Evolutionary conservation across 2,113 vertebrate genomes (phyloP).

Genomic region (Equus quagga): DNA sequence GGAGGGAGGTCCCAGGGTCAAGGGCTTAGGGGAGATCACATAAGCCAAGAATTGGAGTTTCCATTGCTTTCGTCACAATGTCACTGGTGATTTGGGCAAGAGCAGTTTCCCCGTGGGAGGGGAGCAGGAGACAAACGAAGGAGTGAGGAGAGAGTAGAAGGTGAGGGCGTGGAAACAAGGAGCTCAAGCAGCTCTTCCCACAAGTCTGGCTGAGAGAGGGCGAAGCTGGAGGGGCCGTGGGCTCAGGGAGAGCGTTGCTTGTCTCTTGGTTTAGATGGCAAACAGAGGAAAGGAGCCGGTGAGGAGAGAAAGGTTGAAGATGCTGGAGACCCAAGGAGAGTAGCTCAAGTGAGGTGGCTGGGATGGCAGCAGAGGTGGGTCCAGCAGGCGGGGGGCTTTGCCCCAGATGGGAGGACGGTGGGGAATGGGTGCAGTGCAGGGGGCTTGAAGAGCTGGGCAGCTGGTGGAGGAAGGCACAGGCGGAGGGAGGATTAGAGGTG

Average conservation of each 20-base stretch:
- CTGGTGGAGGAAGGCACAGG: not conserved
- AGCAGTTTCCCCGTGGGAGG: not conserved
- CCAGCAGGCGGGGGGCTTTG: no score
- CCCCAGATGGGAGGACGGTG: not conserved
- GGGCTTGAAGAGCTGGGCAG: not conserved
- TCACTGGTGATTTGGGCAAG: not conserved
- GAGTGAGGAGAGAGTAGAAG: not conserved
- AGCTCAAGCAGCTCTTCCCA: not conserved
- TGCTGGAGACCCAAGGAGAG: not conserved
- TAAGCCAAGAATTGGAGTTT: not conserved
- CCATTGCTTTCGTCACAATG: not conserved
- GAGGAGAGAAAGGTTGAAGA: not conserved
- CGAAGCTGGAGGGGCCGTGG: not conserved
- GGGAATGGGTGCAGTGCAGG: accelerated
- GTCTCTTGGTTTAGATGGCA: not conserved
- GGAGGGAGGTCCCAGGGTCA: not conserved
- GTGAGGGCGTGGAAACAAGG: not conserved
- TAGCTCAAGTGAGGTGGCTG: not conserved
- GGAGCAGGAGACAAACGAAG: not conserved
- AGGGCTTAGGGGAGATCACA: not conserved
- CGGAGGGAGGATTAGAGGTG: not conserved
- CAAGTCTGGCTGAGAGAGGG: not conserved
- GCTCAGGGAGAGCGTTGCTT: not conserved
- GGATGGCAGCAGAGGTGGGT: not conserved
- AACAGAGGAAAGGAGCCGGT: not conserved